Conservation (phyloP, 2,888 invertebrate genomes). For the Cyclophora punctaria region DNA sequence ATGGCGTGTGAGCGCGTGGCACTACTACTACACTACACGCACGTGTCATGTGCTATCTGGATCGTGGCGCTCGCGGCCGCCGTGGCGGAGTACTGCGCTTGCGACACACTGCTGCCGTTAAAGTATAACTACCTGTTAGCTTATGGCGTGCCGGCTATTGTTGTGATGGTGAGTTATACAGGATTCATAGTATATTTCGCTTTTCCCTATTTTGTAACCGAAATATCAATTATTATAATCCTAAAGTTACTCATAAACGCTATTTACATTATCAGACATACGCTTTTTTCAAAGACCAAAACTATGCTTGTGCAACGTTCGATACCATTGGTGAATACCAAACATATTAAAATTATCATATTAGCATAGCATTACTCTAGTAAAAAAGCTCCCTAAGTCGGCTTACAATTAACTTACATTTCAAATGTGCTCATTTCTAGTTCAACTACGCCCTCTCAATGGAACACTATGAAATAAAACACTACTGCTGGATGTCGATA, state of each 20-base stretch:
- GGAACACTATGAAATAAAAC: conserved; percentile 81
- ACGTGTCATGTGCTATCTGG: conserved; percentile 81
- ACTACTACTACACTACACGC: conserved; percentile 80
- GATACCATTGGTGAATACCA: too few species aligned
- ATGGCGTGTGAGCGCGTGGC: conserved; percentile 80
- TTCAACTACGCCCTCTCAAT: conserved; percentile 80
- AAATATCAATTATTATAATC: too few species aligned
- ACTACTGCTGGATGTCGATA: conserved; percentile 86
- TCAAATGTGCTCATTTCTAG: conserved; percentile 40
- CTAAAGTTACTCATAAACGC: too few species aligned
- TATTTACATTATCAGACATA: too few species aligned
- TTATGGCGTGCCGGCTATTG: conserved; percentile 77
- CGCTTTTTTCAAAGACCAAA: too few species aligned
- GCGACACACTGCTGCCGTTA: conserved; percentile 73
- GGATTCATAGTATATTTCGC: too few species aligned
- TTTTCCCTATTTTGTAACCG: too few species aligned
- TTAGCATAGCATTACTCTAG: too few species aligned
- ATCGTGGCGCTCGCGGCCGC: conserved; percentile 77
- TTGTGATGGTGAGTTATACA: conserved; percentile 76
- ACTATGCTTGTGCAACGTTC: too few species aligned
- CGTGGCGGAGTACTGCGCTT: conserved; percentile 73
- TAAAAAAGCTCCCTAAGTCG: neutral
- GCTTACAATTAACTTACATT: too few species aligned
- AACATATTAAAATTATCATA: too few species aligned
- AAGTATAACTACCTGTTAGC: conserved; percentile 76